Evolutionary conservation across 64 coral and sea anemone genomes (phyloP), one percentile per base, ranked within the genome.

Genomic region (Pocillopora damicornis): DNA sequence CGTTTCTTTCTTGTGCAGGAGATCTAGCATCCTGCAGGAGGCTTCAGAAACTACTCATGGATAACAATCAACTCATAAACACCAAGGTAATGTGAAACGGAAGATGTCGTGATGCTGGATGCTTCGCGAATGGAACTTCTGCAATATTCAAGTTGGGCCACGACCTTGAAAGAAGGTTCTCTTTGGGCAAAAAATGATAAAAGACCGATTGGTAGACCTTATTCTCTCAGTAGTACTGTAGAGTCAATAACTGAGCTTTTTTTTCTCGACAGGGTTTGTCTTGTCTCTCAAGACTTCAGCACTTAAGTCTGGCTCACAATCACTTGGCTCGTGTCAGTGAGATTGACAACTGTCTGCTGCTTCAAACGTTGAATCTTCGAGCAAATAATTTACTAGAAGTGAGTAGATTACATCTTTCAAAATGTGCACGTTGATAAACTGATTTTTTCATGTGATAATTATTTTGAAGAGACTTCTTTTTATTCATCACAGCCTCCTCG

Each of bases 381-480:
- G 93, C 88, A 12, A 98, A 98, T 69, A 98, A 95, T 85, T 61
- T 98, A 11, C 90, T 89, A 80, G 35, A 98, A 93, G 96, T 98
- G 89, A 16, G 76, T 85, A 0, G 38, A 60, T 45, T 42, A 0
- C 18, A 57, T 11, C 14, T 9, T 77, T 58, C 11, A 15, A 78
- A 12, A 20, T 22, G 77, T 18, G 20, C 0, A 15, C 14, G 76
- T 30, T 2, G 11, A 71, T 8, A 67, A 22, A 9, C 60, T 87
- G 15, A 72, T 51, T 51, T 7, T 51, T 51, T 51, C 42, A 51
- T 51, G 42, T 1, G 42, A 51, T 51, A 51, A 7, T 51, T 51
- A 0, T 2, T 7, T 7, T 51, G 42, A 51, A 51, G 7, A 1
- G 2, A 51, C 2, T 51, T 51, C 42, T 51, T 86, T 73, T 67